These are phyloP conservation scores for Synodontis membranacea DNA, from an alignment of 2,113 vertebrate genomes.

Conservation along the genomic window DNA sequence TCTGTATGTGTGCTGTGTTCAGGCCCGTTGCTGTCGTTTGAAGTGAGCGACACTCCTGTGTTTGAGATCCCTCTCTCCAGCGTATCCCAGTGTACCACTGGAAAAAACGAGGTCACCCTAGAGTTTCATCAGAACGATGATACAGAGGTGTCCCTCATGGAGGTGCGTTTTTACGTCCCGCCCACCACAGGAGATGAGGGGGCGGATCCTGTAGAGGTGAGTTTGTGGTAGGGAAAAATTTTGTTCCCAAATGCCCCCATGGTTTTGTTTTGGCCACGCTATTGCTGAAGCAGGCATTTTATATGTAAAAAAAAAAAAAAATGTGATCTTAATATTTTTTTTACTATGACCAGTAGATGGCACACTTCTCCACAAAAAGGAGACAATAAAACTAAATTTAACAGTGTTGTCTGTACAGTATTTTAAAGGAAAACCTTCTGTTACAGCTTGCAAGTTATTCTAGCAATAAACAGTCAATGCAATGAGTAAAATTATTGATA, in stretches of 20 bases:
- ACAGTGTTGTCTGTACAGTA: no score
- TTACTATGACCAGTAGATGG: conserved; percentile 45
- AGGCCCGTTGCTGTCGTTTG: conserved; percentile 85
- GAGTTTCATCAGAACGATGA: conserved; percentile 89
- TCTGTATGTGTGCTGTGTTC: conserved; percentile 27
- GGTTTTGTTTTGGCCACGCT: not conserved
- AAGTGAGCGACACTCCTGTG: conserved; percentile 81
- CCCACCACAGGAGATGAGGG: conserved; percentile 80
- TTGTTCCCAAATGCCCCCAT: not conserved
- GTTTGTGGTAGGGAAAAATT: not conserved
- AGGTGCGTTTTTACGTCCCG: conserved; percentile 85
- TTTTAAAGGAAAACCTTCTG: not conserved
- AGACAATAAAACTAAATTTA: not conserved
- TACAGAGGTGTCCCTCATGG: conserved; percentile 84
- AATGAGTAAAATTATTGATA: not conserved
- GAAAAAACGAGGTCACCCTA: conserved; percentile 85
- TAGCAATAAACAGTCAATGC: not conserved
- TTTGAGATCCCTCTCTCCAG: conserved; percentile 86
- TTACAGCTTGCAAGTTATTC: not conserved
- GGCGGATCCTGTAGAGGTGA: conserved; percentile 82
- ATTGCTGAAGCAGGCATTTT: not conserved
- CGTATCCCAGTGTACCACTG: conserved; percentile 85
- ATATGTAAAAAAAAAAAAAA: no score
- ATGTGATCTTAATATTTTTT: not conserved
- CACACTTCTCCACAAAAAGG: conserved; percentile 18